A percentile compares a stretch with the other conserved stretches of the same genome.
phyloP scores from a whole-genome alignment of 2,888 invertebrate species.

The Eupithecia tripunctaria region DNA sequence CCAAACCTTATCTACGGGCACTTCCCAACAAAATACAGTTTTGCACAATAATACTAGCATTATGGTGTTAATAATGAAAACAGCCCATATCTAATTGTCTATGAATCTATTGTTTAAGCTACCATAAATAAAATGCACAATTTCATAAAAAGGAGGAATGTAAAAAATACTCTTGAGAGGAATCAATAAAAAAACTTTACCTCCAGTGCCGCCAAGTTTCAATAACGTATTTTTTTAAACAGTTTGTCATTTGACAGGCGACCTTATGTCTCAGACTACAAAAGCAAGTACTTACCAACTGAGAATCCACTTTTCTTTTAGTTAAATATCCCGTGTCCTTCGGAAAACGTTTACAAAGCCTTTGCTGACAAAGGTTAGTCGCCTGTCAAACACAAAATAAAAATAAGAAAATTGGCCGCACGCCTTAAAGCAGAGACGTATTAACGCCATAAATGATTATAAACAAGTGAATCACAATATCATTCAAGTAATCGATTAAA shows the following conservation, averaged over 20 bases:
- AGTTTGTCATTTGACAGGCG: constrained; percentile 24
- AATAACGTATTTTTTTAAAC: constrained; percentile 5
- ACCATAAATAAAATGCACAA: constrained; percentile 70
- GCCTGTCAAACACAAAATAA: constrained; percentile 37
- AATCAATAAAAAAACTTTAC: constrained; percentile 31
- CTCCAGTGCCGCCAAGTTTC: constrained; percentile 52
- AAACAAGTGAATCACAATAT: constrained; percentile 68
- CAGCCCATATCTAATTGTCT: constrained; percentile 76
- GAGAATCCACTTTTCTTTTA: not conserved
- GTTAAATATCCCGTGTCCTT: not conserved
- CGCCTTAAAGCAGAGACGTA: constrained; percentile 73
- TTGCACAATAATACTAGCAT: constrained; percentile 48
- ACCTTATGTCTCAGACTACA: not conserved
- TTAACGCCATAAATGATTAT: constrained; percentile 56
- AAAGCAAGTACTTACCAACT: not conserved
- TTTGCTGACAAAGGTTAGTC: not conserved
- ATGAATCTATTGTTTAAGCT: constrained; percentile 61
- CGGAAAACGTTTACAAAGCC: not conserved
- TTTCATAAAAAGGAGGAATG: constrained; percentile 72
- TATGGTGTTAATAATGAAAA: constrained; percentile 52
- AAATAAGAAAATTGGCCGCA: constrained; percentile 69
- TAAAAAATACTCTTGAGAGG: constrained; percentile 51
- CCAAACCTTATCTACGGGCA: constrained; percentile 68
- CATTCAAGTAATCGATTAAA: constrained; percentile 59
- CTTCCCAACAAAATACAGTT: constrained; percentile 57